phyloP scores from a whole-genome alignment of 1,140 invertebrate species.

The Coelopa frigida region DNA sequence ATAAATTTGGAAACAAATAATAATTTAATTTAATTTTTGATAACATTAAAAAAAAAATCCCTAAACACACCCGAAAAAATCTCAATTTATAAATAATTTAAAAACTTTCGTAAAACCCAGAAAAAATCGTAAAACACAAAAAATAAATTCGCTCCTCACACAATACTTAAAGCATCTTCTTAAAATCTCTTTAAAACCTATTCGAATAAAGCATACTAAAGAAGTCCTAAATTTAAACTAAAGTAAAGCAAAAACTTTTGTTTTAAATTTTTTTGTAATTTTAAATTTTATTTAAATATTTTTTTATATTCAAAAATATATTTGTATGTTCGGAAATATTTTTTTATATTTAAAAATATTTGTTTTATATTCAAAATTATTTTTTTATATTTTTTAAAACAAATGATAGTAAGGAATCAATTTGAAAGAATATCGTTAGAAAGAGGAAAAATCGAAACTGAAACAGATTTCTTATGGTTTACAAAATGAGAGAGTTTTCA shows the following conservation, averaged over 20 bases:
- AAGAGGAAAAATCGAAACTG: too few species aligned
- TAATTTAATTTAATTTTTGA: background rate
- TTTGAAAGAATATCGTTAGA: too few species aligned
- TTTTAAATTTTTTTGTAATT: background rate
- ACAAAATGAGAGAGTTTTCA: too few species aligned
- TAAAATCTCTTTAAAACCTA: background rate
- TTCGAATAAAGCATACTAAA: background rate
- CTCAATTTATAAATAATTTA: too few species aligned
- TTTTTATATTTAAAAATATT: too few species aligned
- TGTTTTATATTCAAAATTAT: too few species aligned
- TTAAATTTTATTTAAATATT: background rate
- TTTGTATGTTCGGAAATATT: too few species aligned
- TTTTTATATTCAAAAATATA: background rate
- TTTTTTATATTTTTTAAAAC: too few species aligned
- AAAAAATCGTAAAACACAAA: background rate
- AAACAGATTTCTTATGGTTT: too few species aligned
- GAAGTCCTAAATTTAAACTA: background rate
- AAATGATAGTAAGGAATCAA: too few species aligned
- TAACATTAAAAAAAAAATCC: constrained; percentile 2
- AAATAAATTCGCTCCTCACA: background rate
- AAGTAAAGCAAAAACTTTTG: background rate
- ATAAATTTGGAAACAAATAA: background rate
- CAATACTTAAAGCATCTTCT: background rate
- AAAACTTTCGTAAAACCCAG: constrained; percentile 8
- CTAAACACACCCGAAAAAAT: too few species aligned